Conservation (phyloP, 2,888 invertebrate genomes). For the Ormia ochracea region DNA sequence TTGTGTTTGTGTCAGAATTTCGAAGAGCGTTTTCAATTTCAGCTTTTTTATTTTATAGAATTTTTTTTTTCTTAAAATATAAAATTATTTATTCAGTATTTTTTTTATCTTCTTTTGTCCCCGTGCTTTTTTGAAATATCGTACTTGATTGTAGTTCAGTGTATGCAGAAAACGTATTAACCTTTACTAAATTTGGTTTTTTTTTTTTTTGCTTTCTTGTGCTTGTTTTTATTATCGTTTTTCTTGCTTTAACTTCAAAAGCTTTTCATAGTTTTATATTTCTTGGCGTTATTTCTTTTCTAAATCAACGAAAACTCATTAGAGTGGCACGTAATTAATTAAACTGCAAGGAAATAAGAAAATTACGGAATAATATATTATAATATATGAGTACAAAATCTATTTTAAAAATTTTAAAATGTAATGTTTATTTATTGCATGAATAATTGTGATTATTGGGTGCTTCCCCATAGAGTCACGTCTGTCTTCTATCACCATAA, state of each 20-base stretch:
- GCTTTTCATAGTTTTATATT: conserved; percentile 33
- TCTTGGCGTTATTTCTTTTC: neutral
- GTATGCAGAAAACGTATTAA: conserved; percentile 36
- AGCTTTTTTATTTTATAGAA: neutral
- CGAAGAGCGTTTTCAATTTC: neutral
- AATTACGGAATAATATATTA: neutral
- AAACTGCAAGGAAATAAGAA: conserved; percentile 29
- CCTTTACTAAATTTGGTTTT: conserved; percentile 55
- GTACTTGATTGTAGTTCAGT: neutral
- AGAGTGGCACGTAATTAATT: neutral
- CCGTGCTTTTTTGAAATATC: neutral
- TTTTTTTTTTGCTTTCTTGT: neutral
- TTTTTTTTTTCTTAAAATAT: neutral
- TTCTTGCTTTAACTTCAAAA: conserved; percentile 1
- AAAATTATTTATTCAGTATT: too few species aligned
- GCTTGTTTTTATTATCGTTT: neutral
- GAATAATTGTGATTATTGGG: too few species aligned
- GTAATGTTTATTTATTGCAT: too few species aligned
- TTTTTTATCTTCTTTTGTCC: neutral
- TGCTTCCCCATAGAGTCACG: too few species aligned
- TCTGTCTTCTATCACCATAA: too few species aligned
- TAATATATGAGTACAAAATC: too few species aligned
- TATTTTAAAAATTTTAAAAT: too few species aligned
- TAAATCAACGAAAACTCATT: neutral
- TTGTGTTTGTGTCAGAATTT: conserved; percentile 12